Base-by-base conservation (phyloP, 2,888 invertebrate species). In the Amiota mariae region DNA sequence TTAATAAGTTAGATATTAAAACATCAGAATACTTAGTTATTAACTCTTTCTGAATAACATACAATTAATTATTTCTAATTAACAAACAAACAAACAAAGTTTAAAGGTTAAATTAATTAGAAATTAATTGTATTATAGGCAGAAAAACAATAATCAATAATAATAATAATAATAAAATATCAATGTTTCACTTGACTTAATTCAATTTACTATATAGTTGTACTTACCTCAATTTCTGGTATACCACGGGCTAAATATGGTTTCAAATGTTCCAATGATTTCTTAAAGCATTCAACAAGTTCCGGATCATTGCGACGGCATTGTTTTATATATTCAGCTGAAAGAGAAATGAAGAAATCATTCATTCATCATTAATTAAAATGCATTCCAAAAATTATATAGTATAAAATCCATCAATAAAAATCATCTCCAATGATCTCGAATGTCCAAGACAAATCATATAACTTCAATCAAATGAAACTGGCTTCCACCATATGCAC, bases 261-360 rank as follows among this genome's bases (percentile, higher is more conserved):
- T 76, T 91, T 90, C 64, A 94, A 82, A 80, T 92, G 91, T 73
- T 93, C 92, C 51, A 94, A 88, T 11, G 93, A 91, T 8, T 89
- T 88, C 70, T 90, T 91, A 67, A 94, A 91, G 78, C 94, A 94
- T 11, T 91, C 89, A 20, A 91, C 89, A 46, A 94, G 79, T 51
- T 92, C 87, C 0, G 93, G 93, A 86, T 94, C 93, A 74, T 91
- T 91, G 81, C 92, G 91, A 73, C 91, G 91, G 80, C 94, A 94
- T 87, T 93, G 94, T 82, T 93, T 93, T 67, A 94, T 92, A 84
- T 94, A 94, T 75, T 92, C 91, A 47, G 92, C 93, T 93, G 88
- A 57, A 90, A 67, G 51, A n/a, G 18, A n/a, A 57, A 77, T 20
- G 72, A 71, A 57, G 24, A 36, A 36, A 6, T 36, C 3, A 36